Evolutionary conservation across 2,797 vertebrate genomes (phyloP).

Genomic region (Phylloscopus collybita): DNA sequence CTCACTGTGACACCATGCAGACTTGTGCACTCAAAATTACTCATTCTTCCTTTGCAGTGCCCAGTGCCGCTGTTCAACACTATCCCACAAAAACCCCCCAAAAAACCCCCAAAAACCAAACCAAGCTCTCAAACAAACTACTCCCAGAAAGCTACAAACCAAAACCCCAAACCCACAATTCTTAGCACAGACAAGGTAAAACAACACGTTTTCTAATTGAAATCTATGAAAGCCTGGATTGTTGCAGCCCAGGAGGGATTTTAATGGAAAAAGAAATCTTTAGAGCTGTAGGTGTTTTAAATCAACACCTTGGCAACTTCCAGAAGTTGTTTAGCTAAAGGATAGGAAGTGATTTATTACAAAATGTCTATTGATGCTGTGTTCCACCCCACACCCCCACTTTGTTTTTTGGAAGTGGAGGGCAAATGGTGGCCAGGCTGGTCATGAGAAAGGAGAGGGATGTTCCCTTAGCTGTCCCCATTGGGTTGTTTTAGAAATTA

Average conservation of each 20-base stretch:
- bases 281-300: not conserved
- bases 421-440: not conserved
- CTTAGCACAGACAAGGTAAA: not conserved
- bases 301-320: not conserved
- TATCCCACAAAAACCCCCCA: no score
- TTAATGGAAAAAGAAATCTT: not conserved
- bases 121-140: not conserved
- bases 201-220: not conserved
- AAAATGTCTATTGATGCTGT: not conserved
- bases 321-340: not conserved
- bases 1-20: not conserved
- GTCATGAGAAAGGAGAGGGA: not conserved
- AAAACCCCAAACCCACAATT: not conserved
- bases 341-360: not conserved
- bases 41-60: not conserved
- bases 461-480: not conserved
- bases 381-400: fast-evolving
- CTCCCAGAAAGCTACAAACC: not conserved
- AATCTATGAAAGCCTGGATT: not conserved
- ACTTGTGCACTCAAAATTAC: not conserved
- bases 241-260: not conserved
- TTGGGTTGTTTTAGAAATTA: not conserved
- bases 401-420: not conserved
- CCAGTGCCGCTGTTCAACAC: not conserved
- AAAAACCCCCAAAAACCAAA: not conserved